Conservation (phyloP, 2,113 vertebrate species). For the Glaucidium brasilianum region DNA sequence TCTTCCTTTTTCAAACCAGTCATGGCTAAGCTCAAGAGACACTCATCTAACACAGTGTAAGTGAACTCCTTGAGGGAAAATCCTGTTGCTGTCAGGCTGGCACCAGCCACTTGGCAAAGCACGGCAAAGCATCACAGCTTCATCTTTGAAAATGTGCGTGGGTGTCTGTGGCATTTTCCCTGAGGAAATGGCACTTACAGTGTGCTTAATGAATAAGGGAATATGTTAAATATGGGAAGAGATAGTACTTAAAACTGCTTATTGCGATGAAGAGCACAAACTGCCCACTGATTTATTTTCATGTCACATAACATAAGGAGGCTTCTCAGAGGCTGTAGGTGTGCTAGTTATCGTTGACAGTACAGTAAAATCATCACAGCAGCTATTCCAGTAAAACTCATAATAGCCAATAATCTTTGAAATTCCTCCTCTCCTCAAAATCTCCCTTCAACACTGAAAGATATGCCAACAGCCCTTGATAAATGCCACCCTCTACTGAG, state of each 20-base stretch:
- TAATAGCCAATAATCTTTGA: background rate
- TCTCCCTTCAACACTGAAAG: background rate
- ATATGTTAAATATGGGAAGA: background rate
- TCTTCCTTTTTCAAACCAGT: background rate
- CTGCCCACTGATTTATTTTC: background rate
- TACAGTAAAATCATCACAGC: background rate
- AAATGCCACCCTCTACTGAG: background rate
- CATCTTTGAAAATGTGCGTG: background rate
- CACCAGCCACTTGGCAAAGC: background rate
- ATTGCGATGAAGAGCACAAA: background rate
- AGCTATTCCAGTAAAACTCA: background rate
- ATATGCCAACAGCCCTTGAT: background rate
- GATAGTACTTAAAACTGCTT: background rate
- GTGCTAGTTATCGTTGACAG: background rate
- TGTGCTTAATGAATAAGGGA: background rate
- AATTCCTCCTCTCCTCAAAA: background rate
- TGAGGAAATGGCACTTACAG: slow-evolving; percentile 4
- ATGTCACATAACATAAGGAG: background rate
- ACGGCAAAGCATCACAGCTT: background rate
- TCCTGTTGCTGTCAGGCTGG: background rate
- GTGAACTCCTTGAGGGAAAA: slow-evolving; percentile 3
- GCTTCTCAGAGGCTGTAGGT: background rate
- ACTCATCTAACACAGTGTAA: background rate
- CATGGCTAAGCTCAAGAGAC: background rate
- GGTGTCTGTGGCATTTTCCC: background rate